These are phyloP conservation scores for Enteromius afrohamiltoni DNA, from an alignment of 2,797 vertebrate species.

Conservation along the genomic window DNA sequence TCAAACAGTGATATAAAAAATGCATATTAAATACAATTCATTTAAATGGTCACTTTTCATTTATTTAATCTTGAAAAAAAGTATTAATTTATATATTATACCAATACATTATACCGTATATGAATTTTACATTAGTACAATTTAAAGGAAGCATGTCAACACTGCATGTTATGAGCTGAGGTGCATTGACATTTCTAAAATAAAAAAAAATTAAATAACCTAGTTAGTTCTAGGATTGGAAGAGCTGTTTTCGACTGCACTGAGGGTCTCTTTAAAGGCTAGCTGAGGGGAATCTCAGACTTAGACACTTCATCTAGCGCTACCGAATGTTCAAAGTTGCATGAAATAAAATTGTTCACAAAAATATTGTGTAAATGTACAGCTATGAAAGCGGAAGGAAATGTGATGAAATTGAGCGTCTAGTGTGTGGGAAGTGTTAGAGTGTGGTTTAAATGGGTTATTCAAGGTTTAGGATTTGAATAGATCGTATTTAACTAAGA, in stretches of 20 bases:
- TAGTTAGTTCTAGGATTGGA: constrained; percentile 9
- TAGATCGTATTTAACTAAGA: constrained; percentile 57
- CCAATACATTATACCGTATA: background rate
- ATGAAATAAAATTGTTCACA: background rate
- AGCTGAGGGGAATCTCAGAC: background rate
- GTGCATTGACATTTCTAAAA: background rate
- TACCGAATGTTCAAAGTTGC: background rate
- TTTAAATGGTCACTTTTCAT: background rate
- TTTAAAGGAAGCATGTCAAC: background rate
- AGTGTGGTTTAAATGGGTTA: constrained; percentile 36
- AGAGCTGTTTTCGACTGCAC: background rate
- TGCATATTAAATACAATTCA: background rate
- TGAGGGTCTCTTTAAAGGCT: constrained; percentile 29
- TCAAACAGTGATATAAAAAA: background rate
- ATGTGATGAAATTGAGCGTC: constrained; percentile 31
- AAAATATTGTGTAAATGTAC: constrained; percentile 16
- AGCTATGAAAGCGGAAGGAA: constrained; percentile 28
- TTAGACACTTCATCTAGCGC: background rate
- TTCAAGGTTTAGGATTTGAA: constrained; percentile 50
- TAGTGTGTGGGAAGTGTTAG: constrained; percentile 27
- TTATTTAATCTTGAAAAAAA: background rate
- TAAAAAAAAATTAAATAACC: background rate
- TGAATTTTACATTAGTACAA: background rate
- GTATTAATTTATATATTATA: background rate
- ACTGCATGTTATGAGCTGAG: background rate